phyloP scores from a whole-genome alignment of 2,888 invertebrate species.

The Stenolophus ochropezus region DNA sequence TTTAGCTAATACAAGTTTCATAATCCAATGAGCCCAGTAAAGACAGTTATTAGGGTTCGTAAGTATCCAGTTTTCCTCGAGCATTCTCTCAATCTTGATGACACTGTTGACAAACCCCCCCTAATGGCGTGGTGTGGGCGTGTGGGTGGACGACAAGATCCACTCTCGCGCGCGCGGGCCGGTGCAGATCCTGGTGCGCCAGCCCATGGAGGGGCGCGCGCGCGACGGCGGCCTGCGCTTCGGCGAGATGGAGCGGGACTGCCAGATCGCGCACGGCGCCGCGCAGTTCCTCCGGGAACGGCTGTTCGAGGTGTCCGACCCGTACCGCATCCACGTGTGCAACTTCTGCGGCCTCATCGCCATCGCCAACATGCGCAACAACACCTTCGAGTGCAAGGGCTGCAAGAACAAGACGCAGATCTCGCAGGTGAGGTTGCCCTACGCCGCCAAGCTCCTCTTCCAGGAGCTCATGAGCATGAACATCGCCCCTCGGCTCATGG shows the following conservation, averaged over 20 bases:
- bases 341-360: slow-evolving; percentile 98
- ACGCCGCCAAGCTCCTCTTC: slow-evolving; percentile 98
- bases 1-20: too few species aligned
- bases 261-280: slow-evolving; percentile 99
- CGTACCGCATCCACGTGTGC: slow-evolving; percentile 98
- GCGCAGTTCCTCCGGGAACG: slow-evolving; percentile 97
- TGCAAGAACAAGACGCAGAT: slow-evolving; percentile 99
- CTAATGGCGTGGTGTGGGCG: too few species aligned
- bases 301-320: slow-evolving; percentile 98
- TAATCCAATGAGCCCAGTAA: too few species aligned
- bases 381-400: slow-evolving; percentile 99
- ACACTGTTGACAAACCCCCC: too few species aligned
- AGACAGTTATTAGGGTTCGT: too few species aligned
- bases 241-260: slow-evolving; percentile 99
- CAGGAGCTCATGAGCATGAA: slow-evolving; percentile 99
- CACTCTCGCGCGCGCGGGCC: slow-evolving; percentile 98
- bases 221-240: slow-evolving; percentile 99
- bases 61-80: too few species aligned
- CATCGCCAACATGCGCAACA: slow-evolving; percentile 97
- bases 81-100: too few species aligned
- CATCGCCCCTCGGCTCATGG: slow-evolving; percentile 97
- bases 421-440: slow-evolving; percentile 96
- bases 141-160: slow-evolving; percentile 96
- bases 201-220: slow-evolving; percentile 99
- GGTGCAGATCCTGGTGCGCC: slow-evolving; percentile 97